These are phyloP conservation scores for Anas bernieri DNA, from an alignment of 2,797 vertebrate genomes.

Conservation along the genomic window DNA sequence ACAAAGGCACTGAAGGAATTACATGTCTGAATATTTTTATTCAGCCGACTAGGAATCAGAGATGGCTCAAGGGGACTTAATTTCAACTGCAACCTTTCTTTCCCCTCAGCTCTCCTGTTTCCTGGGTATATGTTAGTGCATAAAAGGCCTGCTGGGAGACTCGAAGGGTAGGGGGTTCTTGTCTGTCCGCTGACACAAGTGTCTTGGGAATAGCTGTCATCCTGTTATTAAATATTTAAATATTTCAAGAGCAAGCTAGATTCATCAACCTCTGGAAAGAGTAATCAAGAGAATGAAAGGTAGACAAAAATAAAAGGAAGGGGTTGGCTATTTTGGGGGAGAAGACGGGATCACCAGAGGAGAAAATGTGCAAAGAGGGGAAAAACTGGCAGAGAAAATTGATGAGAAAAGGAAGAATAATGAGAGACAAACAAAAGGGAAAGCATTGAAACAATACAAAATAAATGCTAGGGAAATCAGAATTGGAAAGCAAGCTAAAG, in stretches of 20 bases:
- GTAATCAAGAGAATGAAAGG: constrained; percentile 72
- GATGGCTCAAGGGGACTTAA: constrained; percentile 70
- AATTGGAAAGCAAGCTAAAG: constrained; percentile 18
- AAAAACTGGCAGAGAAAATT: constrained; percentile 37
- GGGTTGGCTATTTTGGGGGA: constrained; percentile 36
- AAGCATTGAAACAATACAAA: constrained; percentile 30
- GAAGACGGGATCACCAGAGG: neutral
- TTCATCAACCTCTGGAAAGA: constrained; percentile 72
- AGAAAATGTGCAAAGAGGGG: constrained; percentile 20
- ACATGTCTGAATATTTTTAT: constrained; percentile 65
- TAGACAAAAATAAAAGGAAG: constrained; percentile 61
- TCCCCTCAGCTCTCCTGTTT: constrained; percentile 65
- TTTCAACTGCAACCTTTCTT: constrained; percentile 70
- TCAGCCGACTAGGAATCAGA: constrained; percentile 59
- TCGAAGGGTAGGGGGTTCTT: constrained; percentile 68
- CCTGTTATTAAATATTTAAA: constrained; percentile 76
- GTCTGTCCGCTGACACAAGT: constrained; percentile 70
- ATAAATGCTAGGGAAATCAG: neutral
- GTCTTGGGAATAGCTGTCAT: constrained; percentile 71
- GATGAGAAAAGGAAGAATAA: constrained; percentile 44
- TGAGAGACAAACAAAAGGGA: constrained; percentile 19
- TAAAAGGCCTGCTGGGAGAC: constrained; percentile 72
- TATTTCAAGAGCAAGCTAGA: constrained; percentile 72
- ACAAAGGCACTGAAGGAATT: constrained; percentile 68
- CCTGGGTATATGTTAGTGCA: constrained; percentile 57